These are phyloP conservation scores for Pelmatolapia mariae DNA, from an alignment of 2,113 vertebrate species.

Conservation along the genomic window DNA sequence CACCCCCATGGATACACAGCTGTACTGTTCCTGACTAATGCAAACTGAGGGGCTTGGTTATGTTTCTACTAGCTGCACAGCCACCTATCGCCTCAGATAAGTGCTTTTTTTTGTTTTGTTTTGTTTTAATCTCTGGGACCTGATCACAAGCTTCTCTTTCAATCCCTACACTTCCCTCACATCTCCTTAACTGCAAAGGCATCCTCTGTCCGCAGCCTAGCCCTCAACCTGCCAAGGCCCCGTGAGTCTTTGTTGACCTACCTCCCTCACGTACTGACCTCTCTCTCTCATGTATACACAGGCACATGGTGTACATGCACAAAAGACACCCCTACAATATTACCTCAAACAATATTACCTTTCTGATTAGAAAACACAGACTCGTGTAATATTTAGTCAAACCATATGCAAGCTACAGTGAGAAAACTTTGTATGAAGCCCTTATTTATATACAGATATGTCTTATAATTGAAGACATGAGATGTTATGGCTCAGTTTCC, in stretches of 20 bases:
- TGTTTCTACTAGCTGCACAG: not conserved
- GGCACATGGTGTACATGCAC: not conserved
- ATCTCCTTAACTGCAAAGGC: not conserved
- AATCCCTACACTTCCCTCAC: not conserved
- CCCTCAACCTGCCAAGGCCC: not conserved
- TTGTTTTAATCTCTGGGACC: not conserved
- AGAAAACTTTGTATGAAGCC: not conserved
- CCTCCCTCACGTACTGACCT: constrained; percentile 33
- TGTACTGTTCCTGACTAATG: not conserved
- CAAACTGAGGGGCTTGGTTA: constrained; percentile 4
- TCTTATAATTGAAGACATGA: not conserved
- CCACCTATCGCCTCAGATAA: not conserved
- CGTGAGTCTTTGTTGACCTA: constrained; percentile 33
- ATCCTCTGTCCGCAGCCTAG: not conserved
- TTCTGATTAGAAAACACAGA: not conserved
- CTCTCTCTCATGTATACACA: not conserved
- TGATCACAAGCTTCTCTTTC: not conserved
- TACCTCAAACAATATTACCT: constrained; percentile 36
- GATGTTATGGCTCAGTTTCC: not conserved
- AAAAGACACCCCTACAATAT: not conserved
- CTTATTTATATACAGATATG: not conserved
- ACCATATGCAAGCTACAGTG: not conserved
- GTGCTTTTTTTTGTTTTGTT: not conserved
- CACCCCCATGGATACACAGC: not conserved
- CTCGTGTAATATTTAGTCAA: not conserved